These are phyloP conservation scores for Ceratitis capitata DNA, from an alignment of 1,140 invertebrate genomes.

Conservation along the genomic window DNA sequence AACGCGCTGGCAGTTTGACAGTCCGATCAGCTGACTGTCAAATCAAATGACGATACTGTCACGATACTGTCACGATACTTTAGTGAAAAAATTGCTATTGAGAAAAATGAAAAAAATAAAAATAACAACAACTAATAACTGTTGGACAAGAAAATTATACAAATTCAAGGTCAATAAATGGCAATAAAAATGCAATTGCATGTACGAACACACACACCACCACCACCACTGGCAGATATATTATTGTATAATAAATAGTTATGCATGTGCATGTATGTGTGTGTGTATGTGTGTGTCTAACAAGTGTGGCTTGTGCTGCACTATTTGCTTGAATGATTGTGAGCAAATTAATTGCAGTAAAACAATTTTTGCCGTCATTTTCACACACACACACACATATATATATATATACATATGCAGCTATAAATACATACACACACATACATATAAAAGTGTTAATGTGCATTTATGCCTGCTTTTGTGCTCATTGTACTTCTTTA, in stretches of 20 bases:
- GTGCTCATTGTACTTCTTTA: slow-evolving; percentile 2
- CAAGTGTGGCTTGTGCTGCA: not conserved
- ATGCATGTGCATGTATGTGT: not conserved
- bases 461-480: too few relatives aligned
- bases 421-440: not conserved
- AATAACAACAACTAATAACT: not conserved
- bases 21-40: not conserved
- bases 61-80: not conserved
- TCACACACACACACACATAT: not conserved
- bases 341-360: not conserved
- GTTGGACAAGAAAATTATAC: slow-evolving; percentile 25
- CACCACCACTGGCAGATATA: not conserved
- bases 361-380: not conserved
- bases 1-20: not conserved
- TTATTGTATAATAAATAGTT: too few relatives aligned
- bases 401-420: too few relatives aligned
- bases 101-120: too few relatives aligned
- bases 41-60: too few relatives aligned
- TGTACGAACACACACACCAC: not conserved
- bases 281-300: not conserved
- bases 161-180: slow-evolving; percentile 27
- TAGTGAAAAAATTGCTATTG: not conserved
- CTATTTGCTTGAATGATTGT: slow-evolving; percentile 17
- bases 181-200: not conserved
- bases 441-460: not conserved